These are phyloP conservation scores for Phania funesta DNA, from an alignment of 2,888 invertebrate genomes.

Conservation along the genomic window DNA sequence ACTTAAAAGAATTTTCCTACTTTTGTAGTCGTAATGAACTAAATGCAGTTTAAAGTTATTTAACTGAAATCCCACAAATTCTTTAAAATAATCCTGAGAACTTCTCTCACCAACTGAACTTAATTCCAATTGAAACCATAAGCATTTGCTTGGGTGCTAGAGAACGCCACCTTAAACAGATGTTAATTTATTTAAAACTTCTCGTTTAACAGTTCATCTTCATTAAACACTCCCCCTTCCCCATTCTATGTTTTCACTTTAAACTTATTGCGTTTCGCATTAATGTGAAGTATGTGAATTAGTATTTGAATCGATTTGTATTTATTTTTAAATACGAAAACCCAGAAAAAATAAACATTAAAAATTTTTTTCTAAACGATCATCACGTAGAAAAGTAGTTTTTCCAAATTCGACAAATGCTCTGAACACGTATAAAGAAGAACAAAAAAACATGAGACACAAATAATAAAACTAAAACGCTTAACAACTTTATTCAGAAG, in stretches of 20 bases:
- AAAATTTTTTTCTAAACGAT: constrained; percentile 21
- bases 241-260: not conserved
- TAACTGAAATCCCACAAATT: not conserved
- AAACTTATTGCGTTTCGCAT: not conserved
- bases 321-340: constrained; percentile 13
- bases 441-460: not conserved
- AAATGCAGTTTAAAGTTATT: not conserved
- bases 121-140: not conserved
- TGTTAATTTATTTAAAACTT: constrained; percentile 14
- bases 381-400: constrained; percentile 56
- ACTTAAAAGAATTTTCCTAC: too few relatives aligned
- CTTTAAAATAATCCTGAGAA: not conserved
- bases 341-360: constrained; percentile 34
- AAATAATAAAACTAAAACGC: constrained; percentile 25
- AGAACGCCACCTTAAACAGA: constrained; percentile 35
- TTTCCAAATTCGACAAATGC: constrained; percentile 18
- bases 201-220: not conserved
- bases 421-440: not conserved
- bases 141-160: not conserved
- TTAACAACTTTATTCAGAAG: constrained; percentile 52
- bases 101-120: not conserved
- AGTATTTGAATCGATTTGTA: not conserved
- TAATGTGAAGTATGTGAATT: constrained; percentile 20
- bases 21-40: not conserved
- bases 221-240: not conserved